A percentile compares a stretch with the other conserved stretches of the same genome.
Conservation (phyloP, 2,113 vertebrate species). For the Aplodontia rufa region DNA sequence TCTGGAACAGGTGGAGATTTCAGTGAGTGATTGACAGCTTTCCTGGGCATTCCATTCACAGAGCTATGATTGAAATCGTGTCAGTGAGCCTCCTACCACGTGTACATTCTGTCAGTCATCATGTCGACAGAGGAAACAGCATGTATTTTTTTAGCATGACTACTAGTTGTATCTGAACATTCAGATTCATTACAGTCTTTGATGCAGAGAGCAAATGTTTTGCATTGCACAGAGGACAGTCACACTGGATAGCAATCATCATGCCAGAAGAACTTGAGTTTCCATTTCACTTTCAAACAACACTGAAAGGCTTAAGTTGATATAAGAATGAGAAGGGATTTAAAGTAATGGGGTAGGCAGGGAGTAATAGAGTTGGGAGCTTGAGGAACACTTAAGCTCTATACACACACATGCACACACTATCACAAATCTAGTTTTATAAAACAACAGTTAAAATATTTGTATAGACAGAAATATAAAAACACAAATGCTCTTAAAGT, state of each 20-base stretch:
- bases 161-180: constrained; percentile 30
- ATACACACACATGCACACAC: neutral
- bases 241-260: constrained; percentile 6
- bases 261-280: constrained; percentile 48
- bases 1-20: constrained; percentile 16
- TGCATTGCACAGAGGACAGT: constrained; percentile 24
- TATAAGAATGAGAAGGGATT: constrained; percentile 16
- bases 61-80: constrained; percentile 30
- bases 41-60: constrained; percentile 38
- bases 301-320: constrained; percentile 45
- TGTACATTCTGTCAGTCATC: constrained; percentile 52
- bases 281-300: constrained; percentile 49
- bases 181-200: constrained; percentile 42
- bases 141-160: neutral
- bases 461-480: neutral
- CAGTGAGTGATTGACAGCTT: constrained; percentile 12
- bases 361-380: neutral
- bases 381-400: constrained; percentile 41
- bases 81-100: constrained; percentile 10
- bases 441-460: neutral
- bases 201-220: constrained; percentile 45
- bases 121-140: constrained; percentile 17
- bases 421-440: neutral
- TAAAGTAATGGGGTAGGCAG: neutral
- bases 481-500: constrained; percentile 19